These are phyloP conservation scores for Parapristionchus giblindavisi DNA, from an alignment of 2,888 invertebrate genomes.

Conservation along the genomic window DNA sequence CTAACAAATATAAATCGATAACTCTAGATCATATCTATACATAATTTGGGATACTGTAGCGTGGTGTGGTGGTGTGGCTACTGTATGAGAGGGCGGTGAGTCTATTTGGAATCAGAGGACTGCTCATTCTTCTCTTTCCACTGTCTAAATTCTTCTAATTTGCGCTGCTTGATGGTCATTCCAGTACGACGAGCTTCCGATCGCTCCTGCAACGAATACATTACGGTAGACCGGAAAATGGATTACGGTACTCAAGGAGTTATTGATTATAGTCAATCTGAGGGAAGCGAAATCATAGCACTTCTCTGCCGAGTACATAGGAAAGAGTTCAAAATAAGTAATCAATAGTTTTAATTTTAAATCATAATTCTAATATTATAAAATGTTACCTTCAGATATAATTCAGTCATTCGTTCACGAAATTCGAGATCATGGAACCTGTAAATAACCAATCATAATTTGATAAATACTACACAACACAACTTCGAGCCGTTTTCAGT, in stretches of 20 bases:
- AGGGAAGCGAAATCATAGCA: too few species aligned
- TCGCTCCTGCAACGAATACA: slow-evolving; percentile 30
- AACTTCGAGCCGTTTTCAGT: too few species aligned
- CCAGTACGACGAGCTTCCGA: slow-evolving; percentile 50
- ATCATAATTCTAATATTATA: not conserved
- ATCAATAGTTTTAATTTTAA: not conserved
- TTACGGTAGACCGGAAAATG: not conserved
- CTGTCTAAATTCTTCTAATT: slow-evolving; percentile 61
- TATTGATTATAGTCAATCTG: too few species aligned
- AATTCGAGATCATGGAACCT: slow-evolving; percentile 66
- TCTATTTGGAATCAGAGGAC: slow-evolving; percentile 26
- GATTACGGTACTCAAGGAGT: too few species aligned
- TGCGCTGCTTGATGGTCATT: slow-evolving; percentile 56
- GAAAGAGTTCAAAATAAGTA: not conserved
- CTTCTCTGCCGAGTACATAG: not conserved
- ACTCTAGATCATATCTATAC: too few species aligned
- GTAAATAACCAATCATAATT: not conserved
- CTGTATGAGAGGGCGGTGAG: too few species aligned
- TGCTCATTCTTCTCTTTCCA: slow-evolving; percentile 56
- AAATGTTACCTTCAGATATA: slow-evolving; percentile 50
- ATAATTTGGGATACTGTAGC: not conserved
- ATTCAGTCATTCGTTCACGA: slow-evolving; percentile 62
- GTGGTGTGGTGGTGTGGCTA: not conserved
- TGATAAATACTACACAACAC: too few species aligned
- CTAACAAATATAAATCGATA: too few species aligned